Evolutionary conservation across 2,113 vertebrate species (phyloP), one percentile per base, ranked within the genome.

Genomic region (Deroptyus accipitrinus): DNA sequence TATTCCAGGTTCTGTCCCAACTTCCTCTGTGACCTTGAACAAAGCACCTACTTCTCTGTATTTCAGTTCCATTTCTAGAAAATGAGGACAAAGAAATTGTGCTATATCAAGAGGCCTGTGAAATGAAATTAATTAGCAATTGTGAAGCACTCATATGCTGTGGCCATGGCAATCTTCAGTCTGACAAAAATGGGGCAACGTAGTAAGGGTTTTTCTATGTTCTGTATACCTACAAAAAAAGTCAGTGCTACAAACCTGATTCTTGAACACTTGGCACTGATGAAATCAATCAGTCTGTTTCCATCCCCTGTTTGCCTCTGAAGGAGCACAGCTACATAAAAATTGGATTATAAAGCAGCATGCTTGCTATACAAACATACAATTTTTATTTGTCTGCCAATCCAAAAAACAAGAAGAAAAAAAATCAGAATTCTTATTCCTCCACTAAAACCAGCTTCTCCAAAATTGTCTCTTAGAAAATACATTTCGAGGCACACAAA

Each of bases 71-170:
- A 84, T 62, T 97, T 96, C 80, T 57, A 88, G 74, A 92, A 95
- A 97, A 96, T 30, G 94, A 96, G 95, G 94, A 86, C 96, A 95
- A 86, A 81, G 73, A 88, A 96, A 96, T 30, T 82, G 44, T 94
- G 74, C 73, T 92, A 82, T 90, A 90, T 93, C 95, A 84, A 82
- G 94, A 92, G 83, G 75, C 83, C 54, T 76, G 73, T 89, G 92
- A 93, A 92, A 95, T 84, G 19, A 96, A 95, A 95, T 94, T 96
- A 94, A 96, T 97, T 97, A 96, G 95, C 77, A 75, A 62, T 92
- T 92, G 80, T 76, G 92, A 96, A 90, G 62, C 52, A 66, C 64
- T 95, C 73, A 49, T 88, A 62, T 22, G 48, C 90, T 72, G 77
- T 62, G 83, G 49, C 70, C 62, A 82, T 54, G 86, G 69, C 52